Conservation (phyloP, 2,888 invertebrate species). For the Drosophila affinis region DNA sequence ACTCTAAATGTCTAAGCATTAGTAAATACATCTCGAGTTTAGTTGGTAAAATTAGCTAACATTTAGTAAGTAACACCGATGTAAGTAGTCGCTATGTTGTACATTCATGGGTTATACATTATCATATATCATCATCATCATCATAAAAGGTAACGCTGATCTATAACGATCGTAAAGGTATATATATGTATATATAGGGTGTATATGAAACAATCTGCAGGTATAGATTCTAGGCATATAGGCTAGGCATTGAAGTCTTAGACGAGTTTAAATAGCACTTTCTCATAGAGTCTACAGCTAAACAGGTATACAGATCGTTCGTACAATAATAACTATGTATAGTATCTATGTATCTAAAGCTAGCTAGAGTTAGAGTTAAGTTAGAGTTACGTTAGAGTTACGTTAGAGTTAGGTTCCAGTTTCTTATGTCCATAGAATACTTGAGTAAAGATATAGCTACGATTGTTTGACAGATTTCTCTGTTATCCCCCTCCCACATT, state of each 20-base stretch:
- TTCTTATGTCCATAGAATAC: slow-evolving; percentile 68
- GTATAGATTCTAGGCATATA: slow-evolving; percentile 54
- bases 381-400: slow-evolving; percentile 22
- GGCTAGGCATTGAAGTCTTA: slow-evolving; percentile 68
- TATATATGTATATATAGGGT: slow-evolving; percentile 36
- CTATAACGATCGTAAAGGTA: slow-evolving; percentile 43
- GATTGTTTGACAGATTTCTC: slow-evolving; percentile 35
- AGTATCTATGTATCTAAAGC: slow-evolving; percentile 2
- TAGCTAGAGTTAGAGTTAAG: slow-evolving; percentile 25
- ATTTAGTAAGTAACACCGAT: slow-evolving; percentile 50
- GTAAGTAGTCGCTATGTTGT: slow-evolving; percentile 33
- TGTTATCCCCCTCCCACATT: neutral
- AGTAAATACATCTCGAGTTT: slow-evolving; percentile 71
- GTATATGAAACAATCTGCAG: slow-evolving; percentile 40
- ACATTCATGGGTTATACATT: slow-evolving; percentile 43
- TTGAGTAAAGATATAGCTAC: slow-evolving; percentile 74
- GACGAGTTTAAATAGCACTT: slow-evolving; percentile 72
- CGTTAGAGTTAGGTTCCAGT: slow-evolving; percentile 34
- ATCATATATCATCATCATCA: slow-evolving; percentile 6
- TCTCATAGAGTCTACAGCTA: slow-evolving; percentile 46
- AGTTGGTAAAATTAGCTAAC: slow-evolving; percentile 54
- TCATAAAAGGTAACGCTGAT: slow-evolving; percentile 36
- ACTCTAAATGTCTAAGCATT: slow-evolving; percentile 59
- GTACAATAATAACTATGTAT: too few relatives aligned
- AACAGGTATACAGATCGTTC: slow-evolving; percentile 34